These are phyloP conservation scores for Varroa destructor DNA, from an alignment of 1,140 invertebrate species.

Conservation along the genomic window DNA sequence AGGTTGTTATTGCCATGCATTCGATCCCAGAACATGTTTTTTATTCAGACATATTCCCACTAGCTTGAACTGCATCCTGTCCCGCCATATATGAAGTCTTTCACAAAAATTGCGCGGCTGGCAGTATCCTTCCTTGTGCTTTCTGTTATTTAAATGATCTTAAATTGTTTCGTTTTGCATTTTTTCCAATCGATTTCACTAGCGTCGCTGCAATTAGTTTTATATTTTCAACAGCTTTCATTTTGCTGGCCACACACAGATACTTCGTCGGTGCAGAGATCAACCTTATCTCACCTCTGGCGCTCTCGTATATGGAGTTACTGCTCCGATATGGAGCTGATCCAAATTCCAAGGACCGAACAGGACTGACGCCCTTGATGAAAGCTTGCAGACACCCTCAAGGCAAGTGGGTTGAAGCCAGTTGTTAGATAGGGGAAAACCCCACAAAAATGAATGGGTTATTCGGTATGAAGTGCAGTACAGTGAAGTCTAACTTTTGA, in stretches of 20 bases:
- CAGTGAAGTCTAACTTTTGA: not conserved
- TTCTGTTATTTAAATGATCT: no score
- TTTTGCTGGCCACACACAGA: not conserved
- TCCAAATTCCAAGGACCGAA: constrained; percentile 66
- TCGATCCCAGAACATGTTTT: no score
- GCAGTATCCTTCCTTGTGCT: no score
- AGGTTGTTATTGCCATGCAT: no score
- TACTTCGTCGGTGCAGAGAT: constrained; percentile 83
- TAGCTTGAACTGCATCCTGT: no score
- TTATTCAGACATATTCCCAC: no score
- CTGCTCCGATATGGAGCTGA: constrained; percentile 67
- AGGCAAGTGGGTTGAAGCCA: constrained; percentile 40
- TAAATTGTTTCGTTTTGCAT: not conserved
- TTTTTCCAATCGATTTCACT: not conserved
- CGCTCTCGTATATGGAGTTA: constrained; percentile 64
- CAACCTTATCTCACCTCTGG: constrained; percentile 60
- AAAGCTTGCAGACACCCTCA: constrained; percentile 62
- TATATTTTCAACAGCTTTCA: no score
- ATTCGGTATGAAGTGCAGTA: not conserved
- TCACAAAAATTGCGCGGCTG: no score
- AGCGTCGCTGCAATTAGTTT: no score
- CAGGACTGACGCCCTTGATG: constrained; percentile 73
- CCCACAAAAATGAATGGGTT: not conserved
- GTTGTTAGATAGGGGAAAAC: constrained; percentile 7
- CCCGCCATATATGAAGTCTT: no score